Percentiles rank a stretch among this genome's conserved stretches.
These are phyloP conservation scores for Mycetomoellerius zeteki DNA, from an alignment of 1,140 invertebrate genomes.

Conservation along the genomic window DNA sequence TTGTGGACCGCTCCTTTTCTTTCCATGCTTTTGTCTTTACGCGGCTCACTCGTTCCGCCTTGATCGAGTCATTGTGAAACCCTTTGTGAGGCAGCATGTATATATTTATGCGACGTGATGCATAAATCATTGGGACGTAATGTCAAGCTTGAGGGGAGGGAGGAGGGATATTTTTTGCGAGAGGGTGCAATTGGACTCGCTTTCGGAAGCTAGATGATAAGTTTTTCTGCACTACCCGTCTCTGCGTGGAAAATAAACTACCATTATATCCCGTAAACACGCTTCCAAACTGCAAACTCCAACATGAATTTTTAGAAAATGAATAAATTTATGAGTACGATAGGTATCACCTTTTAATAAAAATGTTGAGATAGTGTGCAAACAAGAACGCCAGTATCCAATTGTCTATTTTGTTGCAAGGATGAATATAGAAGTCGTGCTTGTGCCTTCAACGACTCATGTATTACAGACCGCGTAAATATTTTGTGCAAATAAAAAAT, in stretches of 20 bases:
- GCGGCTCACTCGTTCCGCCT: slow-evolving; percentile 24
- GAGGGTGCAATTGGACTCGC: not conserved
- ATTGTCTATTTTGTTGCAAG: too few relatives aligned
- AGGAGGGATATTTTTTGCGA: slow-evolving; percentile 11
- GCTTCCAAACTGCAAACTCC: not conserved
- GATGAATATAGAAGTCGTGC: too few relatives aligned
- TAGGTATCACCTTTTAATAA: too few relatives aligned
- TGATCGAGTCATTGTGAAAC: slow-evolving; percentile 37
- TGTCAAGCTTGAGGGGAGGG: not conserved
- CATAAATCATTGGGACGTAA: not conserved
- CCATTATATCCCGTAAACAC: not conserved
- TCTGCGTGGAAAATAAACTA: not conserved
- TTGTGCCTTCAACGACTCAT: too few relatives aligned
- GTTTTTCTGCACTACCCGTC: not conserved
- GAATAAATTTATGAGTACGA: too few relatives aligned
- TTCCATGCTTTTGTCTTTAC: slow-evolving; percentile 57
- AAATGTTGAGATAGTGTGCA: too few relatives aligned
- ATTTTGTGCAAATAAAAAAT: too few relatives aligned
- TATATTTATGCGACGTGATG: slow-evolving; percentile 45
- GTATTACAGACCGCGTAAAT: too few relatives aligned
- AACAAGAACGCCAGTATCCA: too few relatives aligned
- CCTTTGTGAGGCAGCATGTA: slow-evolving; percentile 38
- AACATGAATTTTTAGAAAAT: not conserved
- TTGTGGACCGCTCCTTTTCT: slow-evolving; percentile 31
- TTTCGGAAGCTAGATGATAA: not conserved